Percentiles rank a stretch among this genome's conserved stretches.
phyloP scores from a whole-genome alignment of 2,888 invertebrate genomes.

The Baronia brevicornis region DNA sequence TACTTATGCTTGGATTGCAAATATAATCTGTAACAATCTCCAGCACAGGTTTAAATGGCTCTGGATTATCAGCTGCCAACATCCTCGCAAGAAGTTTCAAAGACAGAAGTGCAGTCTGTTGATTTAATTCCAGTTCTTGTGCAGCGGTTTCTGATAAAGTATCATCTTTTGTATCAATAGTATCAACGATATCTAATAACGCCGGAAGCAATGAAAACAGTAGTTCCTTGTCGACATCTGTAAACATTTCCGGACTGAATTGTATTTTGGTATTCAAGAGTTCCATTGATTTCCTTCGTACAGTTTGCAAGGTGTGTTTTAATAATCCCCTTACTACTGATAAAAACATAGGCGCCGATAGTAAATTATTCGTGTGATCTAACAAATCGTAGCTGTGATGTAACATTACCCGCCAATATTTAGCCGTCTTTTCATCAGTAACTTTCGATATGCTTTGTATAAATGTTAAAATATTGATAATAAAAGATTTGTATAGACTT shows the following conservation, averaged over 20 bases:
- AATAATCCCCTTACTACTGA: constrained; percentile 84
- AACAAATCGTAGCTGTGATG: constrained; percentile 87
- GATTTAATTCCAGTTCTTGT: constrained; percentile 80
- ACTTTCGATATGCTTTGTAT: constrained; percentile 80
- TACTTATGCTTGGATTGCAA: constrained; percentile 62
- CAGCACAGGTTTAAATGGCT: constrained; percentile 82
- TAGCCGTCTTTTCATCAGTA: constrained; percentile 77
- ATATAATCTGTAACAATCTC: constrained; percentile 79
- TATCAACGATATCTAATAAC: constrained; percentile 75
- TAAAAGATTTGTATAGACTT: constrained; percentile 79
- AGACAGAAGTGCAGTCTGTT: constrained; percentile 88
- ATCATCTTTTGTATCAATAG: constrained; percentile 57
- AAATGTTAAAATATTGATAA: constrained; percentile 80
- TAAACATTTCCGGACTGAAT: constrained; percentile 77
- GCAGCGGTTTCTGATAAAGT: constrained; percentile 36
- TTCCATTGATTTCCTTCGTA: constrained; percentile 89
- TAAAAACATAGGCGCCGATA: constrained; percentile 87
- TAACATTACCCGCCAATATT: constrained; percentile 89
- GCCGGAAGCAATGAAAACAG: constrained; percentile 77
- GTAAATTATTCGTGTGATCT: constrained; percentile 85
- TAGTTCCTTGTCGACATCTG: constrained; percentile 61
- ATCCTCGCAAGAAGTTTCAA: constrained; percentile 87
- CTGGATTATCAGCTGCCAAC: constrained; percentile 79
- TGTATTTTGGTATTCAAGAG: constrained; percentile 88
- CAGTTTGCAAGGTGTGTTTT: constrained; percentile 80